phyloP scores from a whole-genome alignment of 2,797 vertebrate genomes.

The Dryobates pubescens region DNA sequence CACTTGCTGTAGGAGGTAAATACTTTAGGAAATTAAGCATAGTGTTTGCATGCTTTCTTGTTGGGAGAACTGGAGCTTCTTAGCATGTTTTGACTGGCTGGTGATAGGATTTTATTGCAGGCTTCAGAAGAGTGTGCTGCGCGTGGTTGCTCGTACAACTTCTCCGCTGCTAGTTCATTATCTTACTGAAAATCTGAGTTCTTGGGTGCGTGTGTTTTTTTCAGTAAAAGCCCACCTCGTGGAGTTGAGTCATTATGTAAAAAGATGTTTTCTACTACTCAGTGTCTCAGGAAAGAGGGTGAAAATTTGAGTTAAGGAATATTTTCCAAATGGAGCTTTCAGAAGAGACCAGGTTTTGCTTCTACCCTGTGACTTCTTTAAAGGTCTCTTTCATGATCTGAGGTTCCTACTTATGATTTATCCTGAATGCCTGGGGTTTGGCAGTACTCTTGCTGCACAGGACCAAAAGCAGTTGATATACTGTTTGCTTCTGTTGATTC shows the following conservation, averaged over 20 bases:
- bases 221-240: neutral
- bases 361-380: conserved; percentile 5
- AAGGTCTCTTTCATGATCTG: conserved; percentile 44
- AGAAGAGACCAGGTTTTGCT: neutral
- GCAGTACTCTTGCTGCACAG: neutral
- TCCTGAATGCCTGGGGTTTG: conserved; percentile 49
- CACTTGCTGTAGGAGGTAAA: neutral
- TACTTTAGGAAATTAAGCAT: neutral
- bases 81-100: neutral
- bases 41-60: neutral
- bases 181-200: neutral
- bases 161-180: neutral
- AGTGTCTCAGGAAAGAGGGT: neutral
- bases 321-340: neutral
- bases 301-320: neutral
- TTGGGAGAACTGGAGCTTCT: neutral
- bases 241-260: neutral
- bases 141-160: accelerated
- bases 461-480: conserved; percentile 2
- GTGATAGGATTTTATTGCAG: neutral
- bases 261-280: neutral
- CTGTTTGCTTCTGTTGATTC: conserved; percentile 37
- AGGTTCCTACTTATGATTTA: conserved; percentile 23
- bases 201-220: accelerated
- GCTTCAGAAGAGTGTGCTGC: neutral